phyloP scores from a whole-genome alignment of 2,113 vertebrate species.

The Cheilinus undulatus region DNA sequence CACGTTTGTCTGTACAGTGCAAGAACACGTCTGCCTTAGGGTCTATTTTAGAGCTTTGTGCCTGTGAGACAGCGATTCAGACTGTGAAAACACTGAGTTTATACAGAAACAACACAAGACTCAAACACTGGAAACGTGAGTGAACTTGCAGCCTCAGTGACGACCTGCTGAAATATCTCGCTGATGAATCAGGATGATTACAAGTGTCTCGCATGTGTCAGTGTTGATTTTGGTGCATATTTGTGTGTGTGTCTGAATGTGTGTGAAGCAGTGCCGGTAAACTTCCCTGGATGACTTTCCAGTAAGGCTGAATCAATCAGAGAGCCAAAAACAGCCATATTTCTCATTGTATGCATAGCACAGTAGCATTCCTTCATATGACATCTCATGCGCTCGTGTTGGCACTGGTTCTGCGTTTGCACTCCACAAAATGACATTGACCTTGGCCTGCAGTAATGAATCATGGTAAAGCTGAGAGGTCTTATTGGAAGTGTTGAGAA shows the following conservation, averaged over 20 bases:
- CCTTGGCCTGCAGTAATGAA: conserved; percentile 53
- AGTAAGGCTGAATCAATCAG: conserved; percentile 56
- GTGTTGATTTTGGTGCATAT: conserved; percentile 25
- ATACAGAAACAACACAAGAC: conserved; percentile 65
- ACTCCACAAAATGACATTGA: conserved; percentile 44
- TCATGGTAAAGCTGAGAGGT: conserved; percentile 43
- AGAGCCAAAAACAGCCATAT: background rate
- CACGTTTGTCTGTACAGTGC: conserved; percentile 38
- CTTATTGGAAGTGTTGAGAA: conserved; percentile 55
- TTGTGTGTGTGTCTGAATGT: conserved; percentile 8
- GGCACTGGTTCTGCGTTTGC: conserved; percentile 30
- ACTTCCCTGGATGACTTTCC: conserved; percentile 48
- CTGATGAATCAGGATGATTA: conserved; percentile 67
- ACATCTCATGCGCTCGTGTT: background rate
- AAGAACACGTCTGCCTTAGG: conserved; percentile 41
- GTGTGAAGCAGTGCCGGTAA: conserved; percentile 37
- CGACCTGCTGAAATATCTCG: conserved; percentile 62
- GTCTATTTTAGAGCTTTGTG: conserved; percentile 35
- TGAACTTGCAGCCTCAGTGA: conserved; percentile 60
- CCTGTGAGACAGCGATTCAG: conserved; percentile 53
- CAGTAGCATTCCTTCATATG: conserved; percentile 10
- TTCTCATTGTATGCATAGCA: background rate
- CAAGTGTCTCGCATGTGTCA: conserved; percentile 39
- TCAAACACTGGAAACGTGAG: conserved; percentile 63
- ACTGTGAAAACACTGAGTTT: conserved; percentile 64